Percentiles rank a stretch among this genome's conserved stretches.
phyloP scores from a whole-genome alignment of 2,113 vertebrate species.

The Microcebus griseorufus region DNA sequence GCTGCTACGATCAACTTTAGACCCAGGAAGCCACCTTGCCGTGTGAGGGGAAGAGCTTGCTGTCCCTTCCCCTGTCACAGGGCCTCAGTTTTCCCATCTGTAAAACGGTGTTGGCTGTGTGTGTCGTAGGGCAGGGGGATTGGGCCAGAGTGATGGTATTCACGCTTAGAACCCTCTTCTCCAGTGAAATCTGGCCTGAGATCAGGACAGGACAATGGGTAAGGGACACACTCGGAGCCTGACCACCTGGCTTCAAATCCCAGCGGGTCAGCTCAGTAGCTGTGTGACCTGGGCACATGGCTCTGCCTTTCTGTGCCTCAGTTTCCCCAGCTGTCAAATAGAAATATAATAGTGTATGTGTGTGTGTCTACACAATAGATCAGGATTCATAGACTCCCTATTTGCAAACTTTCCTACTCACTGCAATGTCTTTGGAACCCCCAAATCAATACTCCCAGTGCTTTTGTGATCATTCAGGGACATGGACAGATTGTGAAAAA shows the following conservation, averaged over 20 bases:
- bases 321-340: not conserved
- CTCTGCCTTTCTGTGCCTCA: not conserved
- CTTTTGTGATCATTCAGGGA: rapidly evolving
- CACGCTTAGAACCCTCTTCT: not conserved
- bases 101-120: not conserved
- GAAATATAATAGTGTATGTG: not conserved
- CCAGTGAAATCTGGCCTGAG: not conserved
- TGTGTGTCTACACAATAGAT: not conserved
- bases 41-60: not conserved
- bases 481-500: not conserved
- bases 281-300: not conserved
- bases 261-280: not conserved
- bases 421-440: not conserved
- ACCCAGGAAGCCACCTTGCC: not conserved
- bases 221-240: not conserved
- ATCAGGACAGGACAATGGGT: no score
- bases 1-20: no score
- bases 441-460: not conserved
- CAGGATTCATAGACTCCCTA: not conserved
- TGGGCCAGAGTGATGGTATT: not conserved
- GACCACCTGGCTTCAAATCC: not conserved
- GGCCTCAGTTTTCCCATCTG: not conserved
- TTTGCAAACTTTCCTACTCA: not conserved
- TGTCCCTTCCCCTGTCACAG: not conserved
- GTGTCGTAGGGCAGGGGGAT: not conserved